These are phyloP conservation scores for Sturnus vulgaris DNA, from an alignment of 2,113 vertebrate genomes.

Conservation along the genomic window DNA sequence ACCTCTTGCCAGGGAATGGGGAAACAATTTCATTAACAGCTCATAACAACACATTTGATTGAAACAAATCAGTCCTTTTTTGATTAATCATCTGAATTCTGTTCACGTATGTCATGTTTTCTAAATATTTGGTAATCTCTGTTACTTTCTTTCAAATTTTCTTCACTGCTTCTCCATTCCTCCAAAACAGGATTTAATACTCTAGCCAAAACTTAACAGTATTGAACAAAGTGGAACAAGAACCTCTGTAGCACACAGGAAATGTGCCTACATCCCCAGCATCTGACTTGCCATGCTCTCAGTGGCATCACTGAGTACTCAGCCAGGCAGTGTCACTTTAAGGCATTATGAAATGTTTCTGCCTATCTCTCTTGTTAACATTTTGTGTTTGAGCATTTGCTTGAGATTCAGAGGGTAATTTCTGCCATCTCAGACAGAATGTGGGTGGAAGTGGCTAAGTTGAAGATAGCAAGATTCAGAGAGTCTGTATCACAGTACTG, in stretches of 20 bases:
- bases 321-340: background rate
- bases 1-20: background rate
- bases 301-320: background rate
- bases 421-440: background rate
- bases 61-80: background rate
- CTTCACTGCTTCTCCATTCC: background rate
- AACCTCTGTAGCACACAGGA: background rate
- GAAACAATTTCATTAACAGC: background rate
- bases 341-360: background rate
- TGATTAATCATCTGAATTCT: background rate
- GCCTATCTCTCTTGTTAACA: background rate
- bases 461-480: background rate
- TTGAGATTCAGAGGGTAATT: background rate
- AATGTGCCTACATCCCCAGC: background rate
- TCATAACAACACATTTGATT: background rate
- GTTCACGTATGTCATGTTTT: background rate
- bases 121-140: background rate
- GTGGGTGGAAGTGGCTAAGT: background rate
- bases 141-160: background rate
- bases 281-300: background rate
- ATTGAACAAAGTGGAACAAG: background rate
- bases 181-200: background rate
- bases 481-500: background rate
- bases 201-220: background rate
- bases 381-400: background rate